Evolutionary conservation across 2,797 vertebrate species (phyloP).

Genomic region (Melanotaenia parkinsoni): DNA sequence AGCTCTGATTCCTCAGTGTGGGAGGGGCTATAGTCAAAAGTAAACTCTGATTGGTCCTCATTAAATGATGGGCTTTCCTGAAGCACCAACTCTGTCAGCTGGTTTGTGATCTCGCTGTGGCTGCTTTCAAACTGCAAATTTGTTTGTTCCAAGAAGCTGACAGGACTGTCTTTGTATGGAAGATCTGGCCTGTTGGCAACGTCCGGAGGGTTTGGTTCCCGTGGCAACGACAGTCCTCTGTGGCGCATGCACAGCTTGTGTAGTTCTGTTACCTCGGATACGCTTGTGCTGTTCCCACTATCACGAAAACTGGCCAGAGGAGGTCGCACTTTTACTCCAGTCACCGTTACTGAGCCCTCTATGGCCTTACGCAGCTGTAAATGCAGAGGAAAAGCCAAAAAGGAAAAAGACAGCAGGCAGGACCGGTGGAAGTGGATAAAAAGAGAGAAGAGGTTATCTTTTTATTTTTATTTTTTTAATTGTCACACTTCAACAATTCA

Average conservation of each 20-base stretch:
- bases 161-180: slow-evolving; percentile 77
- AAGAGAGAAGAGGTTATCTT: background rate
- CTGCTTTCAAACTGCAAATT: slow-evolving; percentile 70
- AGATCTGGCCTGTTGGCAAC: slow-evolving; percentile 72
- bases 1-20: slow-evolving; percentile 82
- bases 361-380: slow-evolving; percentile 95
- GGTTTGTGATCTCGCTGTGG: slow-evolving; percentile 44
- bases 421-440: background rate
- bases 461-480: background rate
- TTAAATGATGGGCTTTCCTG: slow-evolving; percentile 80
- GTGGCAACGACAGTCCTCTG: slow-evolving; percentile 89
- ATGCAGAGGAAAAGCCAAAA: slow-evolving; percentile 2
- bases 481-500: background rate
- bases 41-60: slow-evolving; percentile 79
- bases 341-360: slow-evolving; percentile 94
- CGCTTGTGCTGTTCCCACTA: slow-evolving; percentile 89
- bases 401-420: background rate
- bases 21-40: slow-evolving; percentile 82
- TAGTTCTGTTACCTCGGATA: slow-evolving; percentile 93
- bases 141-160: slow-evolving; percentile 76
- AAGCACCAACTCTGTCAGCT: slow-evolving; percentile 67
- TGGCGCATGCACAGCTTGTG: slow-evolving; percentile 95
- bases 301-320: slow-evolving; percentile 97
- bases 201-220: slow-evolving; percentile 82
- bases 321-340: slow-evolving; percentile 95